phyloP scores from a whole-genome alignment of 2,113 vertebrate genomes.

The Recurvirostra avosetta region DNA sequence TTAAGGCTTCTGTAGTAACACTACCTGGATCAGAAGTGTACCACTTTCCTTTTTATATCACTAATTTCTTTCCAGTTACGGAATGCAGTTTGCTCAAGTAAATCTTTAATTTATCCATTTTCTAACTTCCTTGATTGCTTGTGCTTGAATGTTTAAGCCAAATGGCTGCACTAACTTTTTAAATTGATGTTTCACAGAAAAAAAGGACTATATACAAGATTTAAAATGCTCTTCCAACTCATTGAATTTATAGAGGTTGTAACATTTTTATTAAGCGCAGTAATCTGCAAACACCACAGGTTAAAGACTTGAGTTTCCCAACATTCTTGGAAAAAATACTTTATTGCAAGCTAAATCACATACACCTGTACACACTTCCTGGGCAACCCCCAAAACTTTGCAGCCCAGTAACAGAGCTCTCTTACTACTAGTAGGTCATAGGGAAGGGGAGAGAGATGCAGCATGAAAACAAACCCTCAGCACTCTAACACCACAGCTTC shows the following conservation, averaged over 20 bases:
- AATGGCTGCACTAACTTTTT: neutral
- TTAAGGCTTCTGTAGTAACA: neutral
- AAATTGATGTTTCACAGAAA: neutral
- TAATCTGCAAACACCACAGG: neutral
- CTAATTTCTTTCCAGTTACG: neutral
- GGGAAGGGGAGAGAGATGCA: neutral
- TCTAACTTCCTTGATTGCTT: neutral
- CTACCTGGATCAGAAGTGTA: neutral
- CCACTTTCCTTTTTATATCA: neutral
- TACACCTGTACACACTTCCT: neutral
- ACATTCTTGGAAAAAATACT: neutral
- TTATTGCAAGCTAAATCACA: neutral
- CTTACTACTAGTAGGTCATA: neutral
- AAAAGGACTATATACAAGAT: neutral
- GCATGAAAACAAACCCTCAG: neutral
- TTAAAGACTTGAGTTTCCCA: neutral
- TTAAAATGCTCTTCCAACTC: neutral
- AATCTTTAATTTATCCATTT: neutral
- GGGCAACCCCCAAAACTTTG: neutral
- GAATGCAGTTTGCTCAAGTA: neutral
- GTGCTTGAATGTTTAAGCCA: neutral
- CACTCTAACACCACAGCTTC: neutral
- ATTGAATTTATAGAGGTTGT: neutral
- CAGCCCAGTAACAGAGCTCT: neutral
- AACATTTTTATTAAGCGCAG: neutral